These are phyloP conservation scores for Plecotus auritus DNA, from an alignment of 2,113 vertebrate species.

Conservation along the genomic window DNA sequence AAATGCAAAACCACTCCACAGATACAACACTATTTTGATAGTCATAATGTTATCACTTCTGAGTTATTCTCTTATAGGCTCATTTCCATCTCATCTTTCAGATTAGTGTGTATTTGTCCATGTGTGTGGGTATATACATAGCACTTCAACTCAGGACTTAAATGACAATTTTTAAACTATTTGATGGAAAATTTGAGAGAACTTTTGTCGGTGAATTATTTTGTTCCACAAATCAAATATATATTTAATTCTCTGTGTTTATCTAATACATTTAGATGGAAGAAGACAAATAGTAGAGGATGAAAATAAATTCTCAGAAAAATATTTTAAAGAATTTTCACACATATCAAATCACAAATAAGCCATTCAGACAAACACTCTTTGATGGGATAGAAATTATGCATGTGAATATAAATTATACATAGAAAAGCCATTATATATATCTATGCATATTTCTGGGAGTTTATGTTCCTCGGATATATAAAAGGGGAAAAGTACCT, in stretches of 20 bases:
- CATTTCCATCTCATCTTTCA: background rate
- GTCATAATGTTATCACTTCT: background rate
- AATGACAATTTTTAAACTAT: background rate
- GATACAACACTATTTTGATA: background rate
- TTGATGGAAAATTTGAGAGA: conserved; percentile 8
- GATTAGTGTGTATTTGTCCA: background rate
- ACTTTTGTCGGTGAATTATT: background rate
- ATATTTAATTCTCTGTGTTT: conserved; percentile 35
- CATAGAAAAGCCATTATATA: conserved; percentile 7
- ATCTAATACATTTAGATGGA: background rate
- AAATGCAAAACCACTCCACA: background rate
- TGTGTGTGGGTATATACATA: background rate
- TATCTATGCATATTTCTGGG: background rate
- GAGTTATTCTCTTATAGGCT: background rate
- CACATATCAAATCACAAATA: conserved; percentile 8
- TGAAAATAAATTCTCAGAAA: background rate
- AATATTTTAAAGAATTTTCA: conserved; percentile 37
- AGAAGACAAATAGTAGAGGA: conserved; percentile 4
- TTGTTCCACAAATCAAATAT: conserved; percentile 18
- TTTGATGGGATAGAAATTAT: conserved; percentile 22
- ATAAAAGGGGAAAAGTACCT: background rate
- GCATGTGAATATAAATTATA: conserved; percentile 4
- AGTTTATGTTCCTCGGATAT: background rate
- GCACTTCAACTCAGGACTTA: background rate
- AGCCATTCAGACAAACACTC: conserved; percentile 39